phyloP scores from a whole-genome alignment of 1,140 invertebrate genomes.

The Lucilia sericata region DNA sequence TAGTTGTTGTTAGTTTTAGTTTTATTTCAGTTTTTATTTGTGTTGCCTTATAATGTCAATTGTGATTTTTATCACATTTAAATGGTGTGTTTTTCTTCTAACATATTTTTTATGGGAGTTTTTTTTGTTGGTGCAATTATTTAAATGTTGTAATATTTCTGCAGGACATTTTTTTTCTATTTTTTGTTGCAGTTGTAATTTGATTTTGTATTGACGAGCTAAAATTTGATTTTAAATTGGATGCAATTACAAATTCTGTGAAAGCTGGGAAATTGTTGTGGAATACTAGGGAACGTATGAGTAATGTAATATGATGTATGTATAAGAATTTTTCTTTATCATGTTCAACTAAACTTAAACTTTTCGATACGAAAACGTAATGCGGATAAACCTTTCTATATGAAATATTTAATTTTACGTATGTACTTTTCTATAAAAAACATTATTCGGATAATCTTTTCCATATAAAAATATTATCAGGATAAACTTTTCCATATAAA shows the following conservation, averaged over 20 bases:
- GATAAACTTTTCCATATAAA: too few species aligned
- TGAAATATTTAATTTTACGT: too few species aligned
- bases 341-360: too few species aligned
- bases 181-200: neutral
- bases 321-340: too few species aligned
- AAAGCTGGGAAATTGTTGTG: too few species aligned
- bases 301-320: too few species aligned
- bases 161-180: neutral
- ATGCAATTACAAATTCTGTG: neutral
- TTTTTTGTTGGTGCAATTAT: neutral
- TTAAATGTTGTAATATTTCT: slow-evolving; percentile 25
- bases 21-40: neutral
- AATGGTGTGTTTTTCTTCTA: neutral
- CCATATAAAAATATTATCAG: too few species aligned
- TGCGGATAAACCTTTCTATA: too few species aligned
- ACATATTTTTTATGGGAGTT: neutral
- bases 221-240: neutral
- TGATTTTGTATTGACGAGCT: neutral
- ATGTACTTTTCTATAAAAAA: too few species aligned
- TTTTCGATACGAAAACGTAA: too few species aligned
- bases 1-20: slow-evolving; percentile 27
- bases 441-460: too few species aligned
- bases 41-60: slow-evolving; percentile 33
- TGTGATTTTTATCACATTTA: slow-evolving; percentile 40
- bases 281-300: too few species aligned